phyloP scores from a whole-genome alignment of 2,888 invertebrate genomes.

The Ichneumoninae sp. region DNA sequence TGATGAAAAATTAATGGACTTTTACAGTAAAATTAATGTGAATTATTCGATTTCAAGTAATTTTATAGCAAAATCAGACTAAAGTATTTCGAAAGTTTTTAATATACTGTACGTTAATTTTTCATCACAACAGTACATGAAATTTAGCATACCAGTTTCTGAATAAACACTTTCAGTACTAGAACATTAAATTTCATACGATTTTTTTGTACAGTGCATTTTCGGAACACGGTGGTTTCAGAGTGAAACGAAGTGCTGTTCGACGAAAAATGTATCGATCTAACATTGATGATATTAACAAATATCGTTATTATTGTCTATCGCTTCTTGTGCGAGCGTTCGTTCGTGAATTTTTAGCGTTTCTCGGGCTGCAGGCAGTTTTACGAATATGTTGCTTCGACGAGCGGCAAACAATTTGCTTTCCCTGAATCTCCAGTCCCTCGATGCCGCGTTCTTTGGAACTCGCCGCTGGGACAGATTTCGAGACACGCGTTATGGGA shows the following conservation, averaged over 20 bases:
- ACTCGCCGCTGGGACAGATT: slow-evolving; percentile 70
- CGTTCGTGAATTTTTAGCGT: slow-evolving; percentile 65
- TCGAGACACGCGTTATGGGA: slow-evolving; percentile 75
- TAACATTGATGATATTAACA: slow-evolving; percentile 10
- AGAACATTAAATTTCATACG: no score
- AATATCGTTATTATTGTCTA: slow-evolving; percentile 25
- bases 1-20: no score
- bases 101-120: no score
- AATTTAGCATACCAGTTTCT: no score
- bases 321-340: slow-evolving; percentile 64
- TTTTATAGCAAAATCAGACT: no score
- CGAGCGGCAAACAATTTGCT: slow-evolving; percentile 73
- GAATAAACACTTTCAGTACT: no score
- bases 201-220: neutral
- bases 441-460: slow-evolving; percentile 62
- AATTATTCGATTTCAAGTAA: no score
- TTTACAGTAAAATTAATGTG: no score
- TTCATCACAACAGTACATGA: no score
- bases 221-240: slow-evolving; percentile 32
- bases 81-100: no score
- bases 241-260: slow-evolving; percentile 32
- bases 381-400: slow-evolving; percentile 68
- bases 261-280: slow-evolving; percentile 1
- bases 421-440: slow-evolving; percentile 77
- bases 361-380: slow-evolving; percentile 70